Conservation (phyloP, 2,113 vertebrate genomes). For the Aldabrachelys gigantea region DNA sequence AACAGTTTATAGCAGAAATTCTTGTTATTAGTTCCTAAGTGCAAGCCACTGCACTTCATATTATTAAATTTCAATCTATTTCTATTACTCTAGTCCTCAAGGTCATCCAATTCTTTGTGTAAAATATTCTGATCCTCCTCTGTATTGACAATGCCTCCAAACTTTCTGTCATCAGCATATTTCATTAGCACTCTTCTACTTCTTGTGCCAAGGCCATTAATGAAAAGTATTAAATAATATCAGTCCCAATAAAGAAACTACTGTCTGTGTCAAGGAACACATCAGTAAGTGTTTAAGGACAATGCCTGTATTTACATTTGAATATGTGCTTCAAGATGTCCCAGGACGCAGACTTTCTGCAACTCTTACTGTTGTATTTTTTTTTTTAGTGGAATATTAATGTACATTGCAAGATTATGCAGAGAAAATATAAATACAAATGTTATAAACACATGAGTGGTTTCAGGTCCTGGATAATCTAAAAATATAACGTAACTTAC, state of each 20-base stretch:
- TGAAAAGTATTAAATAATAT: not conserved
- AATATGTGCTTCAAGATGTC: not conserved
- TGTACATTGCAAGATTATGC: not conserved
- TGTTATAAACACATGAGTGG: rapidly evolving
- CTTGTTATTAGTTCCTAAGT: not conserved
- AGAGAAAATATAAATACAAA: not conserved
- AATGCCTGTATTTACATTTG: not conserved
- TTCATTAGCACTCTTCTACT: not conserved
- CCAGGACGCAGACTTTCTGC: not conserved
- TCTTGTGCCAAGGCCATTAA: not conserved
- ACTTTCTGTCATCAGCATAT: not conserved
- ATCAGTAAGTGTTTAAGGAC: not conserved
- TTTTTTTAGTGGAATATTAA: not conserved
- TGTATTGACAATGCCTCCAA: not conserved
- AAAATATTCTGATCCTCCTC: not conserved
- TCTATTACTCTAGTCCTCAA: not conserved
- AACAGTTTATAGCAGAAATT: not conserved
- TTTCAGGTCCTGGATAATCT: not conserved
- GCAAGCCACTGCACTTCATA: too few relatives aligned
- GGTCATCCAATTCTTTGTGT: not conserved
- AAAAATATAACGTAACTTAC: slow-evolving; percentile 78
- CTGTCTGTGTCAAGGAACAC: not conserved
- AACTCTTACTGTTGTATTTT: not conserved
- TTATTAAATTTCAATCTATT: too few relatives aligned
- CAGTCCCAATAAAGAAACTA: not conserved